phyloP scores from a whole-genome alignment of 2,888 invertebrate genomes.

The Xylota segnis region DNA sequence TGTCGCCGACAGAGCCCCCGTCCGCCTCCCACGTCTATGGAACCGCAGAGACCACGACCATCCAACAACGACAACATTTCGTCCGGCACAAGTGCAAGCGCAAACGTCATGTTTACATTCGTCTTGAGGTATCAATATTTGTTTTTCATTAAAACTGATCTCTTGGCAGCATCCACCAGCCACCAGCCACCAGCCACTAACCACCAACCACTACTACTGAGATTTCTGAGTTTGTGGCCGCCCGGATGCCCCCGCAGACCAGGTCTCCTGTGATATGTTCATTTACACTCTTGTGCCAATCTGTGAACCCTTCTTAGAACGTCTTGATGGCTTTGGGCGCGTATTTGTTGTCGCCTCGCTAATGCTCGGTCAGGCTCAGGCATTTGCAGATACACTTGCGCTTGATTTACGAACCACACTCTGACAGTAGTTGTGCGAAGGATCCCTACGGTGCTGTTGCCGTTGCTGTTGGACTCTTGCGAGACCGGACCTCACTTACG shows the following conservation, averaged over 20 bases:
- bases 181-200: too few species aligned
- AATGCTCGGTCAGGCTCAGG: slow-evolving; percentile 58
- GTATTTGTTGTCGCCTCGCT: slow-evolving; percentile 63
- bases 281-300: slow-evolving; percentile 68
- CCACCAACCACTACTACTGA: slow-evolving; percentile 40
- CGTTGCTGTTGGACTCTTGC: not conserved
- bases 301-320: slow-evolving; percentile 38
- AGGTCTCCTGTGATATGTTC: slow-evolving; percentile 46
- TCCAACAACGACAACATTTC: slow-evolving; percentile 24
- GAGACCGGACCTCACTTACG: slow-evolving; percentile 16
- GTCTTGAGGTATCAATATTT: slow-evolving; percentile 76
- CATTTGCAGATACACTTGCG: slow-evolving; percentile 50
- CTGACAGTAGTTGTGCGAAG: slow-evolving; percentile 44
- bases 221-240: not conserved
- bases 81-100: slow-evolving; percentile 60
- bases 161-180: slow-evolving; percentile 66
- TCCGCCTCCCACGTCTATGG: slow-evolving; percentile 30
- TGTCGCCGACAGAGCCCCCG: slow-evolving; percentile 62
- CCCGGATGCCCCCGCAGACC: not conserved
- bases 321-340: slow-evolving; percentile 58
- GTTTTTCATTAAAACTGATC: slow-evolving; percentile 76
- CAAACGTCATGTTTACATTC: slow-evolving; percentile 70
- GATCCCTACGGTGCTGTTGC: slow-evolving; percentile 27
- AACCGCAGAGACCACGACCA: slow-evolving; percentile 3
- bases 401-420: slow-evolving; percentile 43